These are phyloP conservation scores for Orchesellides sinensis DNA, from an alignment of 2,888 invertebrate species.

Conservation along the genomic window DNA sequence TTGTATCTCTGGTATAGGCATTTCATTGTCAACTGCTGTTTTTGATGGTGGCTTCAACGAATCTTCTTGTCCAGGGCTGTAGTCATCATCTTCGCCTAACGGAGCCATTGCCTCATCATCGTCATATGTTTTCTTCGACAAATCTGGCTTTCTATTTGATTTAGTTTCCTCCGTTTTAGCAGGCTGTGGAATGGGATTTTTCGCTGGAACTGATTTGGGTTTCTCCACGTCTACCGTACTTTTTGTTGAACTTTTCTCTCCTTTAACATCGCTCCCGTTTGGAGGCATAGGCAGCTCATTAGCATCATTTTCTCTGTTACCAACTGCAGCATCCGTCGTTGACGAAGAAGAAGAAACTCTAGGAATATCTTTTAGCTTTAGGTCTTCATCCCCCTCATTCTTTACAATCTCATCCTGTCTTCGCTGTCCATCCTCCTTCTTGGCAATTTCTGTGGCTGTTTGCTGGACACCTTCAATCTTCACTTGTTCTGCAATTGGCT, in stretches of 20 bases:
- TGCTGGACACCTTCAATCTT: too few relatives aligned
- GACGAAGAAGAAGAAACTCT: conserved; percentile 20
- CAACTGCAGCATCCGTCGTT: conserved; percentile 30
- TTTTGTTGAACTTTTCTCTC: conserved; percentile 12
- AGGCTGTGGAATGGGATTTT: background rate
- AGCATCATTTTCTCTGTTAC: background rate
- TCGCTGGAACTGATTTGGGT: background rate
- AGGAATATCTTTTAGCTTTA: background rate
- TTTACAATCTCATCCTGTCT: background rate
- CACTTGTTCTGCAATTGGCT: background rate
- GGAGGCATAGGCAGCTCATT: conserved; percentile 10
- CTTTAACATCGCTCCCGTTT: background rate
- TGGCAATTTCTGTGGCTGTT: background rate
- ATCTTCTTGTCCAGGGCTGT: conserved; percentile 4
- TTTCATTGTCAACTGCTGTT: conserved; percentile 11
- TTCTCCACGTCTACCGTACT: background rate
- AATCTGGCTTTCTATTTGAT: background rate
- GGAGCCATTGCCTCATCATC: background rate
- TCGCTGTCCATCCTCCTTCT: background rate
- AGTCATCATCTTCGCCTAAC: conserved; percentile 6
- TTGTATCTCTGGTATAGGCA: background rate
- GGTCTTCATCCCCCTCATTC: background rate
- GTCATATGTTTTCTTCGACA: background rate
- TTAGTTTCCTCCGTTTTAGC: background rate
- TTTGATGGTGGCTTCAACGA: background rate